A percentile compares a stretch with the other conserved stretches of the same genome.
These are phyloP conservation scores for Geococcyx californianus DNA, from an alignment of 2,113 vertebrate species.

Conservation along the genomic window DNA sequence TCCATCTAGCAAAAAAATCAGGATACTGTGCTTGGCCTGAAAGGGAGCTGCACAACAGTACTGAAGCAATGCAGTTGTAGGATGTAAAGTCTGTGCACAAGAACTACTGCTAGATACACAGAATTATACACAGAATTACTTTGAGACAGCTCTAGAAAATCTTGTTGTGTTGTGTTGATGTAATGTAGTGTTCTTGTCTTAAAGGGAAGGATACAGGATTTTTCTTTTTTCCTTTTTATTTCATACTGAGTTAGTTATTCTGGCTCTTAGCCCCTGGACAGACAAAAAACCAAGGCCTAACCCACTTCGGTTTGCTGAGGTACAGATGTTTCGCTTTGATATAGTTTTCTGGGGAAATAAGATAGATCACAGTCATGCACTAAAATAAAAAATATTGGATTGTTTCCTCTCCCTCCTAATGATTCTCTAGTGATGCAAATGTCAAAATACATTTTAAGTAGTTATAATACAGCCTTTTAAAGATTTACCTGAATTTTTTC, in stretches of 20 bases:
- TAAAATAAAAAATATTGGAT: not conserved
- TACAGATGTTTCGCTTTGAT: not conserved
- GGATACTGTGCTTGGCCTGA: not conserved
- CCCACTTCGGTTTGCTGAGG: not conserved
- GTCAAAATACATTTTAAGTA: not conserved
- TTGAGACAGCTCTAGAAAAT: not conserved
- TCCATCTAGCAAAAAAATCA: not conserved
- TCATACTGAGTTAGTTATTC: not conserved
- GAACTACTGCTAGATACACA: not conserved
- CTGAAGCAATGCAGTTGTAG: not conserved
- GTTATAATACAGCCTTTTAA: not conserved
- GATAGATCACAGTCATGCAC: not conserved
- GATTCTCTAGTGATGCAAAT: not conserved
- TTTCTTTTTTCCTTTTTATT: not conserved
- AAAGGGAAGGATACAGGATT: not conserved
- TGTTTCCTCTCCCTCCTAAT: not conserved
- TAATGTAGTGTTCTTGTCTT: not conserved
- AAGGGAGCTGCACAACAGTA: not conserved
- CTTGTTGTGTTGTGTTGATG: not conserved
- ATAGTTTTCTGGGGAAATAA: not conserved
- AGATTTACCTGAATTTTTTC: not conserved
- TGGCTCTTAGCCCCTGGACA: not conserved
- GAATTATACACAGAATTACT: not conserved
- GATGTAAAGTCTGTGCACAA: not conserved
- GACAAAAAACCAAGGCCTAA: not conserved